Evolutionary conservation across 1,140 invertebrate species (phyloP).

Genomic region (Chlorops oryzae): DNA sequence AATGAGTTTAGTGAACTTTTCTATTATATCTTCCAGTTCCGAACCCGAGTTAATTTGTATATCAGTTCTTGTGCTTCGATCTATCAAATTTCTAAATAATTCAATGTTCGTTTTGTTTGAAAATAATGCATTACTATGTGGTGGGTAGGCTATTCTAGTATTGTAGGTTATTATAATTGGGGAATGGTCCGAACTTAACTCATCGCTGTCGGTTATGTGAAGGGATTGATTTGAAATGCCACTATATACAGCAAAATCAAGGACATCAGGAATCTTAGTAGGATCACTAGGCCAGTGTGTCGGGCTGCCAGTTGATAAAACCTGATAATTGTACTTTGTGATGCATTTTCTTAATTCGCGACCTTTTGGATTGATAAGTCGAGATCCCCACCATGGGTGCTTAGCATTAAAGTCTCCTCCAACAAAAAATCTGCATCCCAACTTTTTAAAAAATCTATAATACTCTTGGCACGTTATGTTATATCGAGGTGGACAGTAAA

Average conservation of each 20-base stretch:
- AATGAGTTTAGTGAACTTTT: constrained; percentile 5
- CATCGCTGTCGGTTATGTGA: constrained; percentile 1
- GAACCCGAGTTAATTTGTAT: not conserved
- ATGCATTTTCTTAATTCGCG: constrained; percentile 4
- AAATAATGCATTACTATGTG: not conserved
- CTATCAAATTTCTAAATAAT: not conserved
- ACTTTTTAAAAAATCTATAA: constrained; percentile 26
- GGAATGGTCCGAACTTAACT: constrained; percentile 9
- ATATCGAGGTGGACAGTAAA: constrained; percentile 4
- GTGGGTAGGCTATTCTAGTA: not conserved
- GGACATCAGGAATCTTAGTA: constrained; percentile 1
- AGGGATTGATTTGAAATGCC: no score
- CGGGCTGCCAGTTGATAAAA: not conserved
- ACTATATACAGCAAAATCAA: not conserved
- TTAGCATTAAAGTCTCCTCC: constrained; percentile 45
- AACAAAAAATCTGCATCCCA: constrained; percentile 37
- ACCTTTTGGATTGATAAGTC: constrained; percentile 4
- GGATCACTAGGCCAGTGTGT: constrained; percentile 9
- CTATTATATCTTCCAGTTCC: constrained; percentile 3
- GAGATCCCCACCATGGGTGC: constrained; percentile 1
- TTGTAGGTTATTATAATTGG: constrained; percentile 8
- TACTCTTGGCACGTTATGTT: constrained; percentile 23
- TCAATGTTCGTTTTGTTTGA: not conserved
- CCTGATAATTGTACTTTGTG: constrained; percentile 4
- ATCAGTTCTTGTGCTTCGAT: not conserved